phyloP scores from a whole-genome alignment of 2,797 vertebrate species.

The Acrossocheilus wenchowensis region DNA sequence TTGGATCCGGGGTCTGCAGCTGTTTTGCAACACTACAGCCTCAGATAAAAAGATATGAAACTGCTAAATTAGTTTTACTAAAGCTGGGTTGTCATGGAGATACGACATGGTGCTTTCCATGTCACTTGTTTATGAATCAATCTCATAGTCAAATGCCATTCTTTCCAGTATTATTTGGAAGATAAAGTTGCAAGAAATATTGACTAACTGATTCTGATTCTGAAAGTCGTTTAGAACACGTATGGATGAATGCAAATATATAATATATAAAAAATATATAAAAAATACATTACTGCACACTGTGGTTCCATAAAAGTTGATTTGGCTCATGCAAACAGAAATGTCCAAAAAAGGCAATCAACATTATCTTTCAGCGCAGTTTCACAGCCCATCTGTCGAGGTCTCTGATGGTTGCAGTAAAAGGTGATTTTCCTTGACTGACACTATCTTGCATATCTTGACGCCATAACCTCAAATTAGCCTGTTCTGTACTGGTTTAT shows the following conservation, averaged over 20 bases:
- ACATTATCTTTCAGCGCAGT: not conserved
- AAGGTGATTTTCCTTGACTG: not conserved
- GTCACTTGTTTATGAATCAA: not conserved
- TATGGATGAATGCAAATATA: not conserved
- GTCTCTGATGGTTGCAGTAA: not conserved
- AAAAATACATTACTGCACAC: no score
- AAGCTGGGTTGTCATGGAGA: constrained; percentile 42
- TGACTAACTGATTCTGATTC: not conserved
- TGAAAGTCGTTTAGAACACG: not conserved
- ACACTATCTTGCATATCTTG: not conserved
- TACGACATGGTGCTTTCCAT: constrained; percentile 13
- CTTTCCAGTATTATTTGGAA: not conserved
- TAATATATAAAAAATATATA: not conserved
- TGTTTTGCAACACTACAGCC: constrained; percentile 10
- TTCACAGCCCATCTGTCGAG: not conserved
- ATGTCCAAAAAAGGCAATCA: not conserved
- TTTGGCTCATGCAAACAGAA: not conserved
- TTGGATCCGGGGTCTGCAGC: constrained; percentile 16
- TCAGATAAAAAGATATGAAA: constrained; percentile 42
- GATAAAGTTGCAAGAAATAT: not conserved
- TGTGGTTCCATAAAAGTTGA: not conserved
- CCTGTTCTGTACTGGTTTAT: not conserved
- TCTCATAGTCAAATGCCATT: not conserved
- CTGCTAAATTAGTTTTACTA: constrained; percentile 46
- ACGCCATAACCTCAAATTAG: not conserved